phyloP scores from a whole-genome alignment of 2,797 vertebrate species.

The Gila robusta region DNA sequence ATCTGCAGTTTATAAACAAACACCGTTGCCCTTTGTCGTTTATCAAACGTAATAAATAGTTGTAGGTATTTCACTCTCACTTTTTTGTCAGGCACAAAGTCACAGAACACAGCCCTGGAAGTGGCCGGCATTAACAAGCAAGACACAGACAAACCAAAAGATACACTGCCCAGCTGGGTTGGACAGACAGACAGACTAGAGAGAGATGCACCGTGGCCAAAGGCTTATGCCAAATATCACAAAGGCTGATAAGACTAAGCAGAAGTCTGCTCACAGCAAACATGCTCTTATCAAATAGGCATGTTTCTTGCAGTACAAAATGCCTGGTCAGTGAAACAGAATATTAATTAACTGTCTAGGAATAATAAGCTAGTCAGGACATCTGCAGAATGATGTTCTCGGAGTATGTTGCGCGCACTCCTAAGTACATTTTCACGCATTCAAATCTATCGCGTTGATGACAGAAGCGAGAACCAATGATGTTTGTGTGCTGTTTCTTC shows the following conservation, averaged over 20 bases:
- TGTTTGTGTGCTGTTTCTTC: not conserved
- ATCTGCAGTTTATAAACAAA: too few species aligned
- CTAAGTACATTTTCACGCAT: not conserved
- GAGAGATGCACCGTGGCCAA: too few species aligned
- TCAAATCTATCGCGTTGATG: not conserved
- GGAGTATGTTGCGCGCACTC: too few species aligned
- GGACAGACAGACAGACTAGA: too few species aligned
- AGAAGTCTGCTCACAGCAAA: not conserved
- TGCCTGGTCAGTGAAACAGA: not conserved
- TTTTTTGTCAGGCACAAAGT: too few species aligned
- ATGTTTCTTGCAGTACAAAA: not conserved
- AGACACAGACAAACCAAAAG: too few species aligned
- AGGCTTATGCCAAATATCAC: not conserved
- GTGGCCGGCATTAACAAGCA: too few species aligned
- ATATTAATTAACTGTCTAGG: not conserved
- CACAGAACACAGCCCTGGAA: too few species aligned
- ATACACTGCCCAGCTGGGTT: too few species aligned
- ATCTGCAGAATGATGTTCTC: not conserved
- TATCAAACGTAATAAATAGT: too few species aligned
- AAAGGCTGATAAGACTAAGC: slow-evolving; percentile 20
- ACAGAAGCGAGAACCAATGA: not conserved
- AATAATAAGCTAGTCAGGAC: not conserved
- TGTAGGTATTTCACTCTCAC: too few species aligned
- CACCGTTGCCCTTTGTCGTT: too few species aligned
- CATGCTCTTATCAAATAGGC: slow-evolving; percentile 9